Evolutionary conservation across 2,113 vertebrate genomes (phyloP).

Genomic region (Diglossa brunneiventris): DNA sequence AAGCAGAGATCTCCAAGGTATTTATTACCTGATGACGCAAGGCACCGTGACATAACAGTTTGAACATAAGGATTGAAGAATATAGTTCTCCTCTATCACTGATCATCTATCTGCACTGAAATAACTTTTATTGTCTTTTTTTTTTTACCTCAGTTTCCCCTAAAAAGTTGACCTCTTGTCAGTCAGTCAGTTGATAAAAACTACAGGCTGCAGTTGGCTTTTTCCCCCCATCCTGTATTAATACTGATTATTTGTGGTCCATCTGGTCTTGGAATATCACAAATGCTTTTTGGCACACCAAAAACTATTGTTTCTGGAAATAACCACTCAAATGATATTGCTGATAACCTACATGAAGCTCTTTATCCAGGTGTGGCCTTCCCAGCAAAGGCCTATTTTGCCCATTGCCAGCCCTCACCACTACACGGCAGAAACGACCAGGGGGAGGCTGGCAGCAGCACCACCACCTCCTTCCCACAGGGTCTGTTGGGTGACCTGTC

Average conservation of each 20-base stretch:
- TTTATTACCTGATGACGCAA: not conserved
- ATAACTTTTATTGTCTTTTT: not conserved
- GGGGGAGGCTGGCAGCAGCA: not conserved
- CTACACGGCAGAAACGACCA: not conserved
- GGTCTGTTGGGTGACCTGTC: not conserved
- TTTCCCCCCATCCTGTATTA: not conserved
- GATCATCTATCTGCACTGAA: not conserved
- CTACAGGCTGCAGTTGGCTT: not conserved
- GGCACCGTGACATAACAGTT: not conserved
- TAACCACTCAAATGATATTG: not conserved
- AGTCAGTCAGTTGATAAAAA: not conserved
- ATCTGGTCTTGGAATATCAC: rapidly evolving
- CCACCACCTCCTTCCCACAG: not conserved
- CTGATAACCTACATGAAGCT: not conserved
- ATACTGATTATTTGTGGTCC: not conserved
- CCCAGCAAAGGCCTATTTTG: not conserved
- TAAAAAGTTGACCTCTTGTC: not conserved
- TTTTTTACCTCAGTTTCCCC: not conserved
- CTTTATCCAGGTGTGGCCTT: not conserved
- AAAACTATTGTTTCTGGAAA: not conserved
- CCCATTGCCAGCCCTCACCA: not conserved
- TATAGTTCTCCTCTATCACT: not conserved
- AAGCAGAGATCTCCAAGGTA: not conserved
- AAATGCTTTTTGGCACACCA: not conserved
- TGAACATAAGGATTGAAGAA: not conserved